A percentile compares a stretch with the other conserved stretches of the same genome.
These are phyloP conservation scores for Caenorhabditis inopinata DNA, from an alignment of 1,140 invertebrate genomes.

Conservation along the genomic window DNA sequence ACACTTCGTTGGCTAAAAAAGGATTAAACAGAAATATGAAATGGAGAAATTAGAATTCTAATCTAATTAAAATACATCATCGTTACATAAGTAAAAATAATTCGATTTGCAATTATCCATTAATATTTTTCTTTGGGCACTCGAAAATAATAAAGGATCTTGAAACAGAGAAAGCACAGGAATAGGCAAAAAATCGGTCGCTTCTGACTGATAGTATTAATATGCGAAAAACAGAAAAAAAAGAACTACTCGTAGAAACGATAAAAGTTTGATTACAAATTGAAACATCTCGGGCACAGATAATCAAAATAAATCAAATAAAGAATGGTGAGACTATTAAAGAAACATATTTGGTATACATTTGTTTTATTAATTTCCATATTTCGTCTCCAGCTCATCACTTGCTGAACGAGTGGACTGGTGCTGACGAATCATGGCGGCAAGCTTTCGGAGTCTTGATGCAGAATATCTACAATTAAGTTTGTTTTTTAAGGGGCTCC, in stretches of 20 bases:
- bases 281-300: constrained; percentile 4
- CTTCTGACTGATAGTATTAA: not conserved
- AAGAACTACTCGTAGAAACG: constrained; percentile 19
- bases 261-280: constrained; percentile 2
- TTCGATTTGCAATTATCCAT: not conserved
- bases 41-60: not conserved
- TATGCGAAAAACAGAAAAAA: not conserved
- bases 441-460: constrained; percentile 41
- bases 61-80: not conserved
- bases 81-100: constrained; percentile 8
- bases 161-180: not conserved
- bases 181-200: not conserved
- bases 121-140: not conserved
- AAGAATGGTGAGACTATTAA: constrained; percentile 9
- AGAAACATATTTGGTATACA: not conserved
- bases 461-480: constrained; percentile 37
- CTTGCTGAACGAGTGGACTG: constrained; percentile 7
- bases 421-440: constrained; percentile 21
- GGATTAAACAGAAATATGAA: not conserved
- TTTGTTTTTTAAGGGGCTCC: not conserved
- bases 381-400: constrained; percentile 30
- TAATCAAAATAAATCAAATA: not conserved
- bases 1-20: not conserved
- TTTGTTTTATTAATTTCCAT: constrained; percentile 13
- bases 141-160: not conserved